Evolutionary conservation across 2,888 invertebrate genomes (phyloP).

Genomic region (Anoncus sp.): DNA sequence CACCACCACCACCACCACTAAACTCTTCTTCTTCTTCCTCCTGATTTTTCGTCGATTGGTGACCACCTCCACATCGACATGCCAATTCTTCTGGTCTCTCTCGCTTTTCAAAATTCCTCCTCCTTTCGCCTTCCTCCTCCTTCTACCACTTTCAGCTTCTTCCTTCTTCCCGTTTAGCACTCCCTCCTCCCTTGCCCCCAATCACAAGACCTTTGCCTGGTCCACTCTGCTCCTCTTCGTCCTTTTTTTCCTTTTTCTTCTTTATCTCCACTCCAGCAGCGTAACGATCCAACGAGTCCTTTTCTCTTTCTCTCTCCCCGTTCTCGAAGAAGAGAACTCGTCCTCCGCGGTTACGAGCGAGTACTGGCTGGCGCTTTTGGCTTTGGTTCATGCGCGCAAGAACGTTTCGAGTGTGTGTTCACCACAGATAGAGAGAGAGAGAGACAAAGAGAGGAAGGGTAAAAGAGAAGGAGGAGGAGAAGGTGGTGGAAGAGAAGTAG

Average conservation of each 20-base stretch:
- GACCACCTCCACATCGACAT: no score
- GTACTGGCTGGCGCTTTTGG: slow-evolving; percentile 23
- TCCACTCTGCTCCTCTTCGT: background rate
- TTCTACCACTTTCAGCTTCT: slow-evolving; percentile 3
- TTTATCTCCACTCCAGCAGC: background rate
- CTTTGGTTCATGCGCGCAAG: background rate
- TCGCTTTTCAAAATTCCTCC: no score
- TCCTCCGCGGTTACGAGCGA: slow-evolving; percentile 26
- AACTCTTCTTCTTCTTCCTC: slow-evolving; percentile 51
- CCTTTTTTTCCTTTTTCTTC: background rate
- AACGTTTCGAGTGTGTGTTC: slow-evolving; percentile 30
- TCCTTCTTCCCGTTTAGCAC: slow-evolving; percentile 16
- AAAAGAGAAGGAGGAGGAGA: slow-evolving; percentile 27
- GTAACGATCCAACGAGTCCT: background rate
- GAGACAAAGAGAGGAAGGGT: background rate
- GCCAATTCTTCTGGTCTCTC: no score
- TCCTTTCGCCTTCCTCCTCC: slow-evolving; percentile 24
- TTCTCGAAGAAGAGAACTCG: slow-evolving; percentile 26
- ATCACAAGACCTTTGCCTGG: background rate
- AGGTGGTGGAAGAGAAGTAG: slow-evolving; percentile 24
- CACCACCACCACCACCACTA: slow-evolving; percentile 45
- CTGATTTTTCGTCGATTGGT: no score
- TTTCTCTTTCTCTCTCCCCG: no score
- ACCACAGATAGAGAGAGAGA: no score
- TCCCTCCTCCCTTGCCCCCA: slow-evolving; percentile 50